Evolutionary conservation across 2,888 invertebrate genomes (phyloP).

Genomic region (Galeruca laticollis): DNA sequence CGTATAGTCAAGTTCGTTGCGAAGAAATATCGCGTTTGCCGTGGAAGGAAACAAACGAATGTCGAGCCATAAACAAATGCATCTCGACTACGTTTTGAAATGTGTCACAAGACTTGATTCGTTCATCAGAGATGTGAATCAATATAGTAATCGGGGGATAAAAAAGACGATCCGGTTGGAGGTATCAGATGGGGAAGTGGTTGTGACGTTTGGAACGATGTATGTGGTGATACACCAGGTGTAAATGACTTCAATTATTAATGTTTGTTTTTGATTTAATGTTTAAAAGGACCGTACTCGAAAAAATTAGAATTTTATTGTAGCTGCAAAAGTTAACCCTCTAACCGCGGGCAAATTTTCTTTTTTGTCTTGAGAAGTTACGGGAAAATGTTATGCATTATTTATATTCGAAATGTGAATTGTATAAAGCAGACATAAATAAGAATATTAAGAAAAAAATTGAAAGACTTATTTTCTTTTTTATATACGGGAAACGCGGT

Average conservation of each 20-base stretch:
- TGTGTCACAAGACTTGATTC: slow-evolving; percentile 25
- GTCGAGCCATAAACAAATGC: slow-evolving; percentile 14
- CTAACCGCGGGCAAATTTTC: too few species aligned
- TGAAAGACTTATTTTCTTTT: too few species aligned
- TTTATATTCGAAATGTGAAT: too few species aligned
- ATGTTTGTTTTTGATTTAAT: neutral
- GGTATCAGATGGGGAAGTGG: neutral
- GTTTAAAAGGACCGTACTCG: neutral
- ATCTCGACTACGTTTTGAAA: slow-evolving; percentile 9
- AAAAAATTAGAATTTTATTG: neutral
- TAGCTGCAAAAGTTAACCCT: neutral
- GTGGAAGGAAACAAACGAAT: slow-evolving; percentile 25
- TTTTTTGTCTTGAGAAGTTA: too few species aligned
- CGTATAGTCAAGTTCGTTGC: neutral
- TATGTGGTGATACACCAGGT: neutral
- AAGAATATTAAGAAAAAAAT: too few species aligned
- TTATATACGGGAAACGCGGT: too few species aligned
- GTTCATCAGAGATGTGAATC: slow-evolving; percentile 15
- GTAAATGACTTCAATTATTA: neutral
- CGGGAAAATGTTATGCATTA: too few species aligned
- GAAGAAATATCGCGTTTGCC: slow-evolving; percentile 3
- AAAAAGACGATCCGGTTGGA: slow-evolving; percentile 5
- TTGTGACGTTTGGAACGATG: neutral
- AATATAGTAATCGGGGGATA: slow-evolving; percentile 19
- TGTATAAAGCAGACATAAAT: too few species aligned